Evolutionary conservation across 2,888 invertebrate species (phyloP).

Genomic region (Apoda limacodes): DNA sequence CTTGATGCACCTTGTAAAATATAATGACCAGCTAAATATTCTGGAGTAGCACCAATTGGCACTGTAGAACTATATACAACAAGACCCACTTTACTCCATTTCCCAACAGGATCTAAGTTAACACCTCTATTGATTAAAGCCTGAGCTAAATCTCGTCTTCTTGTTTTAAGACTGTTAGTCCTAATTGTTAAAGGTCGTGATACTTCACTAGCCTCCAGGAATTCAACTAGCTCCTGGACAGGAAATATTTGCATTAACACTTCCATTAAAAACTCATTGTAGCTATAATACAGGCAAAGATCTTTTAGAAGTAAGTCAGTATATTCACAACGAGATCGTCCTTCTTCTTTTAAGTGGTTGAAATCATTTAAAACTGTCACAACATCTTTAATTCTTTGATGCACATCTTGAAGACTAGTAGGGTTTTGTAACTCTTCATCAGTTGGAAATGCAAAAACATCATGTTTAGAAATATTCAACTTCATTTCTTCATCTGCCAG

Average conservation of each 20-base stretch:
- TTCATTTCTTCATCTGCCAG: constrained; percentile 85
- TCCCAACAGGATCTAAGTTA: constrained; percentile 97
- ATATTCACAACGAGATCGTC: constrained; percentile 85
- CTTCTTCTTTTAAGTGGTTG: constrained; percentile 73
- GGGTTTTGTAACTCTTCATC: constrained; percentile 79
- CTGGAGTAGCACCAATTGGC: constrained; percentile 97
- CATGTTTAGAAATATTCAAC: constrained; percentile 81
- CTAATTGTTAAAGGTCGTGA: constrained; percentile 95
- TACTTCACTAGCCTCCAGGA: constrained; percentile 96
- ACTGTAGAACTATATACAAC: constrained; percentile 97
- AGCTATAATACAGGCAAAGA: constrained; percentile 94
- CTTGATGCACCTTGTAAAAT: constrained; percentile 97
- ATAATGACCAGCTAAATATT: constrained; percentile 98
- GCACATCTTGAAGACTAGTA: constrained; percentile 83
- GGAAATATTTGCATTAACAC: constrained; percentile 92
- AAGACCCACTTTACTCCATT: constrained; percentile 98
- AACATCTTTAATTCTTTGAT: constrained; percentile 90
- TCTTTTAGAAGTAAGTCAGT: constrained; percentile 82
- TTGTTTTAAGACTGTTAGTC: constrained; percentile 93
- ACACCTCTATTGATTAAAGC: constrained; percentile 96
- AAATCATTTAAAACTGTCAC: constrained; percentile 85
- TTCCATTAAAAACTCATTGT: constrained; percentile 96
- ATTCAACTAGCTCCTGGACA: constrained; percentile 88
- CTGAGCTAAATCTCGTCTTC: constrained; percentile 93
- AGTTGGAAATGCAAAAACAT: constrained; percentile 83